A percentile compares a stretch with the other conserved stretches of the same genome.
These are phyloP conservation scores for Naso thynnoides DNA, from an alignment of 2,797 vertebrate genomes.

Conservation along the genomic window DNA sequence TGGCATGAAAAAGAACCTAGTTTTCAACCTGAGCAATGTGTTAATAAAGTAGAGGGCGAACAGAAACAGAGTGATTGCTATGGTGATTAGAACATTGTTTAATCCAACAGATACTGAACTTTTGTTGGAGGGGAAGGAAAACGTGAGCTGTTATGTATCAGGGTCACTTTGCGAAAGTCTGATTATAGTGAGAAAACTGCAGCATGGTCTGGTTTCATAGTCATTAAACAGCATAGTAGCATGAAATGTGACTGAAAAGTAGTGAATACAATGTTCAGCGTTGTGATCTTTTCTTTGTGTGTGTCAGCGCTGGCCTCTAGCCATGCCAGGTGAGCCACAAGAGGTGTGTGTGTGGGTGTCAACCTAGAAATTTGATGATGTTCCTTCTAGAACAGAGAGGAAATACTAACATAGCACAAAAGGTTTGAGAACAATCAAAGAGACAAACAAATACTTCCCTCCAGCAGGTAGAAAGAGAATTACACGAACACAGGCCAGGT, in stretches of 20 bases:
- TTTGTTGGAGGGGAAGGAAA: slow-evolving; percentile 24
- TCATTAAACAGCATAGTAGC: slow-evolving; percentile 47
- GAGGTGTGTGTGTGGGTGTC: slow-evolving; percentile 59
- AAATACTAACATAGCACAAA: slow-evolving; percentile 74
- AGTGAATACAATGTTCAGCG: slow-evolving; percentile 43
- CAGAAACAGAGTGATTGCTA: slow-evolving; percentile 23
- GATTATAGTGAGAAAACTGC: slow-evolving; percentile 50
- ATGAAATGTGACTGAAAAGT: slow-evolving; percentile 54
- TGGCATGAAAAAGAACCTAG: slow-evolving; percentile 42
- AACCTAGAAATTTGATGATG: slow-evolving; percentile 79
- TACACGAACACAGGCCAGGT: slow-evolving; percentile 67
- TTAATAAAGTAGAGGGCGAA: slow-evolving; percentile 36
- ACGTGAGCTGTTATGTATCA: slow-evolving; percentile 14
- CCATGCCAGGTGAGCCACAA: slow-evolving; percentile 71
- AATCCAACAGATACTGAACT: slow-evolving; percentile 45
- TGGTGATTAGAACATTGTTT: slow-evolving; percentile 20
- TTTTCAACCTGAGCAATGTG: slow-evolving; percentile 41
- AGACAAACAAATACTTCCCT: slow-evolving; percentile 73
- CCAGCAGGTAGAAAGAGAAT: slow-evolving; percentile 67
- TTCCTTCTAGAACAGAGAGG: slow-evolving; percentile 57
- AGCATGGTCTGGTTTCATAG: slow-evolving; percentile 58
- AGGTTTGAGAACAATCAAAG: slow-evolving; percentile 70
- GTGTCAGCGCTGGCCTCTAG: slow-evolving; percentile 47
- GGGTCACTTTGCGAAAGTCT: slow-evolving; percentile 33
- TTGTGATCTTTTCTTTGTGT: slow-evolving; percentile 47